Base-by-base conservation (phyloP, 2,888 invertebrate species). In the Abscondita cerata region DNA sequence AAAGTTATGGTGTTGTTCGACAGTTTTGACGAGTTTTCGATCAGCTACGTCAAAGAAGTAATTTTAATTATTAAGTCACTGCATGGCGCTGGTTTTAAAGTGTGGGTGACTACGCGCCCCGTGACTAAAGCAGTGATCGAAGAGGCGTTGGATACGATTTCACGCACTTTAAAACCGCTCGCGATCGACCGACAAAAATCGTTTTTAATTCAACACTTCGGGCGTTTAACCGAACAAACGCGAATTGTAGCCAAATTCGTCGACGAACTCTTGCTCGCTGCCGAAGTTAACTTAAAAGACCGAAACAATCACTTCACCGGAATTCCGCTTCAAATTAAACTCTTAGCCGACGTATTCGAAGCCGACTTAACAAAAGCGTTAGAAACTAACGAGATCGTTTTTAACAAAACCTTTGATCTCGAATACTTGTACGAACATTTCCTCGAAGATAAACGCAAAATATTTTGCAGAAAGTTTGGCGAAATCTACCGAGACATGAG, bases 401-500 rank as follows among this genome's bases (percentile, higher is more conserved):
- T 44, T 44, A 44, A 13, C 11, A 4, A n/a, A 5, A 44, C 13
- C 13, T 44, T 44, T 15, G 44, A 44, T 15, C 18, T 44, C 5
- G 6, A 16, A 4, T 18, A n/a, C 18, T 11, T 44, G 5, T 44
- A 44, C 16, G 44, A 44, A 13, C 8, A 15, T 8, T 44, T 16
- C 18, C 5, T 56, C 8, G 6, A 12, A 11, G 25, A 52, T n/a
- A 51, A 41, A 11, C 33, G 31, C 33, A 31, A 38, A 33, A 44
- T 52, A 18, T 16, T 58, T 5, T 46, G 33, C n/a, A 33, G 33
- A 1, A 54, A 46, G 15, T 34, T 34, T 6, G 46, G 33, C 1
- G 1, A 11, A 16, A 25, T n/a, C n/a, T n/a, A n/a, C n/a, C n/a
- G n/a, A n/a, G n/a, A n/a, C n/a, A n/a, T n/a, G n/a, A n/a, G n/a